Percentiles rank a stretch among this genome's conserved stretches.
Evolutionary conservation across 2,888 invertebrate genomes (phyloP).

Genomic region (Iselma pallidipennis): DNA sequence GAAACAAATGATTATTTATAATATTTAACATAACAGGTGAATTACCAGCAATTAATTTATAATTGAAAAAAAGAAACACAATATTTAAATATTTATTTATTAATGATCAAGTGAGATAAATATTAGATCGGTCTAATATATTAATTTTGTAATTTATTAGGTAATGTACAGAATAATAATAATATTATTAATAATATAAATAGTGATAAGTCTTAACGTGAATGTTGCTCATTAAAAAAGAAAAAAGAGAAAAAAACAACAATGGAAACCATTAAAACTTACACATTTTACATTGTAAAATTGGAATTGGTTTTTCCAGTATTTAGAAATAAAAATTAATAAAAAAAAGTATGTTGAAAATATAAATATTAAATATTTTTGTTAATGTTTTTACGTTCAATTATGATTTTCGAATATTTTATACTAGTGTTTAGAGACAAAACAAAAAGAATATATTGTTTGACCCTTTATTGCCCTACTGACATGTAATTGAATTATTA

Average conservation of each 20-base stretch:
- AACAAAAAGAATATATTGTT: constrained; percentile 18
- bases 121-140: constrained; percentile 35
- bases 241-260: background rate
- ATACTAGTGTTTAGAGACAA: constrained; percentile 14
- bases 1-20: constrained; percentile 20
- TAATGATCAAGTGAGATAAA: constrained; percentile 32
- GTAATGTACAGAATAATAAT: constrained; percentile 20
- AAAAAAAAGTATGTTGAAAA: constrained; percentile 8
- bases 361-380: constrained; percentile 11
- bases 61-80: too few species aligned
- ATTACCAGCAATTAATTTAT: background rate
- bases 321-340: constrained; percentile 14
- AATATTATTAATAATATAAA: background rate
- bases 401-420: constrained; percentile 25
- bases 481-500: constrained; percentile 24
- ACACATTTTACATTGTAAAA: constrained; percentile 11
- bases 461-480: constrained; percentile 17
- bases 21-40: constrained; percentile 4
- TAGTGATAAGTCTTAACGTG: constrained; percentile 11
- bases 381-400: constrained; percentile 27
- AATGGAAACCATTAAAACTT: background rate
- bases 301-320: constrained; percentile 20
- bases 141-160: constrained; percentile 28
- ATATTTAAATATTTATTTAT: constrained; percentile 29
- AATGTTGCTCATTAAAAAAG: constrained; percentile 22